Evolutionary conservation across 2,888 invertebrate genomes (phyloP), one percentile per base, ranked within the genome.

Genomic region (Aphidius colemani): DNA sequence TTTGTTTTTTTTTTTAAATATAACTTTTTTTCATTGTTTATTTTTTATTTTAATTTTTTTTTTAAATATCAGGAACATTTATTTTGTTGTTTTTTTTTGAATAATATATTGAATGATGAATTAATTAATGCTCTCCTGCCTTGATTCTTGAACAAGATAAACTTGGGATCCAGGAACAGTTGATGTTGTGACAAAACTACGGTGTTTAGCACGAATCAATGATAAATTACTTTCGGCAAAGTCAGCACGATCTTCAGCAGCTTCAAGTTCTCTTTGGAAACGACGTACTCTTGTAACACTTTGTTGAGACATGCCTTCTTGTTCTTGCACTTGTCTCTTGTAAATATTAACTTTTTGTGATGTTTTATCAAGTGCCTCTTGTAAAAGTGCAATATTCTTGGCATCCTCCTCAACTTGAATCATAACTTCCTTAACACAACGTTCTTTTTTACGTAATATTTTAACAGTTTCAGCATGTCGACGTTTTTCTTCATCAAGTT

Each of bases 261-360:
- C 96, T 84, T 98, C 97, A 83, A 98, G 86, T 85, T 98, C 97
- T 78, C 97, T 91, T 85, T 98, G 97, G 96, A 97, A 97, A 85
- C 96, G 92, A 84, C 97, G 95, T 75, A 96, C 96, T 83, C 97
- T 90, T 83, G 95, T 95, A 77, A 97, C 92, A 85, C 91, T 94
- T 85, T 95, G 95, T 84, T 90, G 90, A 75, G 95, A 95, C 84
- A 94, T 87, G 76, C 95, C 94, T 88, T 96, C 96, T 87, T 94
- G 93, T 87, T 98, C 97, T 77, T 89, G 88, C 78, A 98, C 86
- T 86, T 98, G 97, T 83, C 96, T 92, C 90, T 96, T 98, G 90
- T 94, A 97, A 84, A 96, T 88, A 85, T 88, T 89, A 80, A 95
- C 88, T 86, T 96, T 97, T 86, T 94, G 91, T 82, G 85, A 86